Conservation (phyloP, 2,113 vertebrate species). For the Callospermophilus lateralis region DNA sequence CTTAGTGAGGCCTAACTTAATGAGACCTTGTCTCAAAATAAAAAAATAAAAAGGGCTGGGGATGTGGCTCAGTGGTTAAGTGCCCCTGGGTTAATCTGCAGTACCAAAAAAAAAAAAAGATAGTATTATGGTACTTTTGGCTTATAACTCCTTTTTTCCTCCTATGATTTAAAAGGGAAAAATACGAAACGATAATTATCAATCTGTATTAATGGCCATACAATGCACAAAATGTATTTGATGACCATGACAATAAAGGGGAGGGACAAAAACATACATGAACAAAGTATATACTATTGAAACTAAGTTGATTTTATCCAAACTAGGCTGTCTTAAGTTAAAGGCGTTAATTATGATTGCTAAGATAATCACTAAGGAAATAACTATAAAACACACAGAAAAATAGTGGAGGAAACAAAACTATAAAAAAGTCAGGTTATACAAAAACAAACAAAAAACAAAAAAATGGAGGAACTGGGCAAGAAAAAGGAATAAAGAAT, state of each 20-base stretch:
- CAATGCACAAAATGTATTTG: neutral
- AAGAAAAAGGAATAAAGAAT: neutral
- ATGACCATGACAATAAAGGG: neutral
- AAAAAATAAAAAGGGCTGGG: too few species aligned
- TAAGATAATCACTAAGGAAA: neutral
- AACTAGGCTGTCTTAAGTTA: neutral
- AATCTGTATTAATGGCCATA: neutral
- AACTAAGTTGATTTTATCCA: neutral
- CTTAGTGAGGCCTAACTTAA: too few species aligned
- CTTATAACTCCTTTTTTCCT: too few species aligned
- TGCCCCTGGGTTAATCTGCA: too few species aligned
- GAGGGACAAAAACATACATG: neutral
- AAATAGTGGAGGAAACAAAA: neutral
- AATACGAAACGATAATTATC: too few species aligned
- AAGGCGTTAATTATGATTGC: neutral
- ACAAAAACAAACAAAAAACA: neutral
- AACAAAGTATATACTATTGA: neutral
- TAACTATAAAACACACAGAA: neutral
- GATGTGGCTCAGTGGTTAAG: too few species aligned
- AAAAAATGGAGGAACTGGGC: neutral
- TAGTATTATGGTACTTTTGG: neutral
- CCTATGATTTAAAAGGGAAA: too few species aligned
- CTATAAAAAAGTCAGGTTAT: neutral
- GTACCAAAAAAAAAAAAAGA: too few species aligned
- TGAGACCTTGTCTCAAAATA: too few species aligned